phyloP scores from a whole-genome alignment of 2,797 vertebrate genomes.

The Poecilia wingei region DNA sequence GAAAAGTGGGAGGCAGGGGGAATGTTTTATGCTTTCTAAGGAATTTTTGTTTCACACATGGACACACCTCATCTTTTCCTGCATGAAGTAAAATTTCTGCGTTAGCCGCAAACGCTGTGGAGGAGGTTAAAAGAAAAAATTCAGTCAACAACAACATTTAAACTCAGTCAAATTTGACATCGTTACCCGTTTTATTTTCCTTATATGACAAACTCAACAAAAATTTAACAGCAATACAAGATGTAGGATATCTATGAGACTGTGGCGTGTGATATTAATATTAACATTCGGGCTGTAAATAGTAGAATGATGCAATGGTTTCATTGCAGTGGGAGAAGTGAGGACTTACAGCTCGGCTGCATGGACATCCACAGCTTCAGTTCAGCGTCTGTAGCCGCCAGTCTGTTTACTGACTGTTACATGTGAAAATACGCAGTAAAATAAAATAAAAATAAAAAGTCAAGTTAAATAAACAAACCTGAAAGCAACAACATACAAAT shows the following conservation, averaged over 20 bases:
- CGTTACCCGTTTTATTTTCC: neutral
- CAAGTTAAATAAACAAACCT: neutral
- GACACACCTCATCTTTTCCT: conserved; percentile 78
- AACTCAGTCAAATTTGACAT: neutral
- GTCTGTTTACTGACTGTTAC: conserved; percentile 67
- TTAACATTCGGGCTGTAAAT: conserved; percentile 19
- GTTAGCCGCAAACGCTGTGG: conserved; percentile 74
- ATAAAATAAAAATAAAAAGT: neutral
- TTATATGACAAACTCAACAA: conserved; percentile 4
- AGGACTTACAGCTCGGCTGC: conserved; percentile 76
- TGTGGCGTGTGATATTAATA: conserved; percentile 4
- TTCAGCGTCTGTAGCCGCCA: conserved; percentile 75
- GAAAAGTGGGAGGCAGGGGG: neutral
- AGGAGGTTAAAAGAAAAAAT: neutral
- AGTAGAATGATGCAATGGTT: neutral
- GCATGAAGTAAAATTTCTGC: conserved; percentile 75
- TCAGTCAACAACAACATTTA: neutral
- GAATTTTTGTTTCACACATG: conserved; percentile 3
- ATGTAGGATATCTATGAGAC: neutral
- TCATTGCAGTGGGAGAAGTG: neutral
- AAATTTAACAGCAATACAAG: neutral
- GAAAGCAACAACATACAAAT: neutral
- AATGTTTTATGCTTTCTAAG: neutral
- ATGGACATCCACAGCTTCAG: conserved; percentile 71
- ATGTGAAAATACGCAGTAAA: conserved; percentile 8